Base-by-base conservation (phyloP, 1,140 invertebrate genomes). In the Drosophila parvula region DNA sequence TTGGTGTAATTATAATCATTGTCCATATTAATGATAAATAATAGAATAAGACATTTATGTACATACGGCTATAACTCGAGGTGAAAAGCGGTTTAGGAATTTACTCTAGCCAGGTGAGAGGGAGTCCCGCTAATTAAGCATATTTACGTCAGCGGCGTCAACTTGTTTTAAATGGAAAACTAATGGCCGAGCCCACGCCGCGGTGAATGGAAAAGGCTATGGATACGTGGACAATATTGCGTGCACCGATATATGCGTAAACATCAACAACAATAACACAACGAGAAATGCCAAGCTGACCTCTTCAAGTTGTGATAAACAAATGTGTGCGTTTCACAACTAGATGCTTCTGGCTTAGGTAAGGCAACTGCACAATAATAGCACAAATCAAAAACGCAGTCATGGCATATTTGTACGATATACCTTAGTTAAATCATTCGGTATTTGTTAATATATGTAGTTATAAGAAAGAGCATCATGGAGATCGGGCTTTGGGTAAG, bases 241-340 rank as follows among this genome's bases (percentile, higher is more conserved):
- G 74, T 76, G 62, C 55, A 55, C 38, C 34, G 28, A 76, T 75
- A 76, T 67, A 48, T 76, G 71, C 73, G 74, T 76, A 76, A 76
- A 75, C 60, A 65, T 50, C 41, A 53, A 61, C 32, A 56, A 11
- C 36, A 50, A 30, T 8, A 22, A 22, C 41, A 32, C 34, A 45
- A 41, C 45, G 36, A 16, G 47, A 59, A 71, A 50, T 59, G 65
- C 16, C 28, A 50, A 40, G 47, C 27, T 27, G 11, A 34, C 32
- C 12, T 11, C 22, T 28, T 38, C 40, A 32, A 44, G 40, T 34
- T 71, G 69, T 27, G 67, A 43, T 48, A 48, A n/a, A 7, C 28
- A 44, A 71, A 71, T 67, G 36, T 28, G 34, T 43, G 32, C 10
- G 22, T 51, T 53, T 51, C 30, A 36, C 61, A 67, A 64, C 45